A percentile compares a stretch with the other conserved stretches of the same genome.
Evolutionary conservation across 2,888 invertebrate species (phyloP).

Genomic region (Cerastis leucographa): DNA sequence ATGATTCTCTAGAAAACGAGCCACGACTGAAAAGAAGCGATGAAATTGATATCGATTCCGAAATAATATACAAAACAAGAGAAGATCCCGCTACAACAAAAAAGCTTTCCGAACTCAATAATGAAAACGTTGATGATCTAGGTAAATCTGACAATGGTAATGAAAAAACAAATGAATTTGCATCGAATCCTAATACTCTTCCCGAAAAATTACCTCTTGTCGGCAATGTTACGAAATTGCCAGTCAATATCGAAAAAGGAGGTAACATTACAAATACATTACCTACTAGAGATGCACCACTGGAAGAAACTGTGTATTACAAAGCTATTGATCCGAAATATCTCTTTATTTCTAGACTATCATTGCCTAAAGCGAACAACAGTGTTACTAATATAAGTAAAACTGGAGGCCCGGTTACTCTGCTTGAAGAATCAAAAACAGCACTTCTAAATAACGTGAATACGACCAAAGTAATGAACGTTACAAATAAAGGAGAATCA

Average conservation of each 20-base stretch:
- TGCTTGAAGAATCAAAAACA: background rate
- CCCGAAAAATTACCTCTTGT: conserved; percentile 3
- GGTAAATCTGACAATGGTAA: background rate
- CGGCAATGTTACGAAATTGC: background rate
- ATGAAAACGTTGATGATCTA: background rate
- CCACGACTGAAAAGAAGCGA: conserved; percentile 14
- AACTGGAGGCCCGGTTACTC: background rate
- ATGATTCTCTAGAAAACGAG: background rate
- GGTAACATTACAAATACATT: background rate
- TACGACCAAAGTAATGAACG: background rate
- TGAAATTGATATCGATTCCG: conserved; percentile 1
- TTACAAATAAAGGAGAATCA: background rate
- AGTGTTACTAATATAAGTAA: background rate
- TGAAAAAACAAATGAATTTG: background rate
- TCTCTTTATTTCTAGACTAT: conserved; percentile 21
- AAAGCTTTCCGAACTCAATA: background rate
- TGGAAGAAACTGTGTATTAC: conserved; percentile 11
- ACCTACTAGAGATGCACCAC: background rate
- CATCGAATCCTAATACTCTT: background rate
- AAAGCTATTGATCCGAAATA: conserved; percentile 46
- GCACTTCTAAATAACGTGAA: background rate
- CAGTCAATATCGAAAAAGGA: background rate
- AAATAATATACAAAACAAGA: background rate
- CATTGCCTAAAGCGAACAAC: background rate
- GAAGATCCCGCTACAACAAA: background rate